Conservation (phyloP, 2,797 vertebrate species). For the Oryzias sinensis region DNA sequence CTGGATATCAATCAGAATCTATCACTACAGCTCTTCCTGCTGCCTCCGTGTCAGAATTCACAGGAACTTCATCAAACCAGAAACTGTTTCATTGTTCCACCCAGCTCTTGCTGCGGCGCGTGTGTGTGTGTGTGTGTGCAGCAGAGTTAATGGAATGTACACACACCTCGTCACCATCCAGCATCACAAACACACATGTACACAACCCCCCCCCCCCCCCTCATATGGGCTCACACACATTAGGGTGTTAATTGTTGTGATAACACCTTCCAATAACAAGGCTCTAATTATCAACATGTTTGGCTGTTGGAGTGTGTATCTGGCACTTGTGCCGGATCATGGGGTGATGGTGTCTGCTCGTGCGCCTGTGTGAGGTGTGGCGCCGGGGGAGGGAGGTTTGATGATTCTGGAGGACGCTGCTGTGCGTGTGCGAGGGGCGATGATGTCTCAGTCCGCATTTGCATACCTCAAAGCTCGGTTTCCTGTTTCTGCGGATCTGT, state of each 20-base stretch:
- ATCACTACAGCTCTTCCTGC: slow-evolving; percentile 76
- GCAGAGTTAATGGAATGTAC: slow-evolving; percentile 60
- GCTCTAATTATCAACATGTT: slow-evolving; percentile 84
- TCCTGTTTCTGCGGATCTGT: slow-evolving; percentile 2
- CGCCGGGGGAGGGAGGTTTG: slow-evolving; percentile 59
- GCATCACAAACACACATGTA: slow-evolving; percentile 25
- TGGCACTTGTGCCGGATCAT: slow-evolving; percentile 69
- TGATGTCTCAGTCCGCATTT: slow-evolving; percentile 58
- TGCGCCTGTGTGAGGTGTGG: slow-evolving; percentile 64
- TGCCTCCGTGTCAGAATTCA: slow-evolving; percentile 78
- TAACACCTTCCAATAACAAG: slow-evolving; percentile 82
- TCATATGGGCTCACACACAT: slow-evolving; percentile 48
- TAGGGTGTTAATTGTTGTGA: slow-evolving; percentile 85
- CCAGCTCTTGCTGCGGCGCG: slow-evolving; percentile 58
- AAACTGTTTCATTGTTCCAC: slow-evolving; percentile 75
- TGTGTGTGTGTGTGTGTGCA: slow-evolving; percentile 49
- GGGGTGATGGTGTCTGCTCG: slow-evolving; percentile 57
- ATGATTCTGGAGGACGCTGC: slow-evolving; percentile 59
- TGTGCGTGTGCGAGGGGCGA: slow-evolving; percentile 30
- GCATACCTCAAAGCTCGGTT: slow-evolving; percentile 45
- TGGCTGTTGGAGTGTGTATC: slow-evolving; percentile 77
- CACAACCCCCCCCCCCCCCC: not conserved
- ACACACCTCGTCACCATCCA: slow-evolving; percentile 33
- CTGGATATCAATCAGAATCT: slow-evolving; percentile 82
- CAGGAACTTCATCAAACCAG: slow-evolving; percentile 74